Evolutionary conservation across 2,888 invertebrate genomes (phyloP).

Genomic region (Oligia strigilis): DNA sequence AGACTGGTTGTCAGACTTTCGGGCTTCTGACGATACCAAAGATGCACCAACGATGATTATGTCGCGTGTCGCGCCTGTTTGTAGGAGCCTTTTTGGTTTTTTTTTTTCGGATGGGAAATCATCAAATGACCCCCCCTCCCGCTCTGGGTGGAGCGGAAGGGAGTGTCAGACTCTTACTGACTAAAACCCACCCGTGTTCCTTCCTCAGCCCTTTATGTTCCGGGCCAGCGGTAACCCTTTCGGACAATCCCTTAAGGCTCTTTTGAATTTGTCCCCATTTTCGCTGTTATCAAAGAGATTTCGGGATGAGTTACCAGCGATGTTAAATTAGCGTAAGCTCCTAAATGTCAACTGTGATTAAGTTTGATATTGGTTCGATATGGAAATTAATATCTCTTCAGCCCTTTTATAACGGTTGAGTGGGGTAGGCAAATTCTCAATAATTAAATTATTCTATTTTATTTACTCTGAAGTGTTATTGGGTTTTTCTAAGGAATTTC

Average conservation of each 20-base stretch:
- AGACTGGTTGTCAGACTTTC: no score
- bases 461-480: neutral
- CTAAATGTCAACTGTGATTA: constrained; percentile 12
- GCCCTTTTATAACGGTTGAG: neutral
- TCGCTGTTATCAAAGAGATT: neutral
- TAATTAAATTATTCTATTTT: neutral
- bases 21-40: no score
- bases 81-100: no score
- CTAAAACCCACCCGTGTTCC: no score
- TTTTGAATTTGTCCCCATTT: neutral
- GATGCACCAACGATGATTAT: no score
- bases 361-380: neutral
- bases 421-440: neutral
- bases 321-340: constrained; percentile 2
- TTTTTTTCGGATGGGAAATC: no score
- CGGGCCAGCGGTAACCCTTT: no score
- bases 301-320: neutral
- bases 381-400: constrained; percentile 16
- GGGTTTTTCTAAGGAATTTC: neutral
- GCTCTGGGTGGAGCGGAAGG: no score
- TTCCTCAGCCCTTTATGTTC: no score
- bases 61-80: no score
- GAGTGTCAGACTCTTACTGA: no score
- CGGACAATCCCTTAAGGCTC: neutral
- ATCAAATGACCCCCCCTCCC: no score